Evolutionary conservation across 2,113 vertebrate species (phyloP), one percentile per base, ranked within the genome.

Genomic region (Maccullochella peelii): DNA sequence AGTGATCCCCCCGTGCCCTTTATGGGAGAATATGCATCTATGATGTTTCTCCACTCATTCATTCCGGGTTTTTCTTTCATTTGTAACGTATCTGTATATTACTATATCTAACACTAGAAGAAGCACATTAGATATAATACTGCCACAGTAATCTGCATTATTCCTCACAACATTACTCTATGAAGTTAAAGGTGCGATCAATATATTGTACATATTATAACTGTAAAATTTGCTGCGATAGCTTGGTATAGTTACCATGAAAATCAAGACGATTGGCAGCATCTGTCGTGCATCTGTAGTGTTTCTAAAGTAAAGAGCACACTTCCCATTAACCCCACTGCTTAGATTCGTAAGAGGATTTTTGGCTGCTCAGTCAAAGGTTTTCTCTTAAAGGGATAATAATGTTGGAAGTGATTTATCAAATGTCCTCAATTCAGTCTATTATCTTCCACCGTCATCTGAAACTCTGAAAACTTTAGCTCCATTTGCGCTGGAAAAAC

Each of bases 361-460:
- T 63, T 71, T 83, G 84, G 80, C 84, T 18, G 20, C 30, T 65
- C 49, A 6, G 36, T 72, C 47, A 57, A 54, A 86, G 66, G 18
- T 55, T 40, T 42, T 59, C 59, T 38, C 40, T 23, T 23, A 25
- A 71, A 68, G 44, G 67, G 21, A 76, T 71, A 65, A 65, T 63
- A 23, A 23, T 57, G 40, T 69, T 82, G 85, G 68, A 84, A 61
- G 55, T 59, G 36, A 67, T 85, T 82, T 33, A 74, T 80, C 71
- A 83, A 61, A 79, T 12, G 6, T 38, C 69, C 30, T 78, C 61
- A 71, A 72, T 30, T 69, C 55, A 59, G 49, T 75, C 74, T 49
- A 0, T 67, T 70, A 79, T 73, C 65, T 65, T 9, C 38, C 23
- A 5, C n/a, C 82, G 1, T 33, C n/a, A 77, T 80, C 58, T 25